Base-by-base conservation (phyloP, 2,888 invertebrate species). In the Tenthredo distinguenda region DNA sequence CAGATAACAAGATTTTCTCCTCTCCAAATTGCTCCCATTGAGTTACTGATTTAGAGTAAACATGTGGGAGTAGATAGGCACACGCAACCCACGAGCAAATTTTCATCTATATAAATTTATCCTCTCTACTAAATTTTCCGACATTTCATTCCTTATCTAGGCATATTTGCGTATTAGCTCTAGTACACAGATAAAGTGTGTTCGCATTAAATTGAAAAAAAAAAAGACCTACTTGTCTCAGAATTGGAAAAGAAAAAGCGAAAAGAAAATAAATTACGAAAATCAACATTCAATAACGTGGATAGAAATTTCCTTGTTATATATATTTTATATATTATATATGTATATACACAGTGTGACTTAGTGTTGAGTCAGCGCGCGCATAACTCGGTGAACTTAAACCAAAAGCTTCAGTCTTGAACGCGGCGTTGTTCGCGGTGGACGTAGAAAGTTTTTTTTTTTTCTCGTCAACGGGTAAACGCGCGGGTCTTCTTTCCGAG, bases 341-440 rank as follows among this genome's bases (percentile, higher is more conserved):
- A 12, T 62, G 12, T 74, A 21, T n/a, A 18, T 18, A 47, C 6
- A 47, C 15, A 43, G 47, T 47, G 47, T 40, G 18, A 55, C 18
- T 50, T n/a, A 55, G 47, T 37, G 68, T 83, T 65, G 83, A 71
- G 68, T 83, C 83, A 83, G 83, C 83, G 83, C 83, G 83, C 83
- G 83, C 83, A 83, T 83, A 83, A 83, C 83, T 68, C 83, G 65
- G 65, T 31, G 68, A 83, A 83, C 68, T 83, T 83, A 58, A 83
- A 83, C 83, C 68, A 47, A 34, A 47, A 71, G 83, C 68, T 68
- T 68, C 83, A 83, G 83, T 83, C 83, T 83, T 68, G 83, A 83
- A 83, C 83, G 83, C 83, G 83, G n/a, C 83, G 68, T 62, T 47
- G 68, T 83, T 71, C 31, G 68, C 47, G n/a, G 26, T 31, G 83